Conservation (phyloP, 2,888 invertebrate genomes). For the Apamea sordens region DNA sequence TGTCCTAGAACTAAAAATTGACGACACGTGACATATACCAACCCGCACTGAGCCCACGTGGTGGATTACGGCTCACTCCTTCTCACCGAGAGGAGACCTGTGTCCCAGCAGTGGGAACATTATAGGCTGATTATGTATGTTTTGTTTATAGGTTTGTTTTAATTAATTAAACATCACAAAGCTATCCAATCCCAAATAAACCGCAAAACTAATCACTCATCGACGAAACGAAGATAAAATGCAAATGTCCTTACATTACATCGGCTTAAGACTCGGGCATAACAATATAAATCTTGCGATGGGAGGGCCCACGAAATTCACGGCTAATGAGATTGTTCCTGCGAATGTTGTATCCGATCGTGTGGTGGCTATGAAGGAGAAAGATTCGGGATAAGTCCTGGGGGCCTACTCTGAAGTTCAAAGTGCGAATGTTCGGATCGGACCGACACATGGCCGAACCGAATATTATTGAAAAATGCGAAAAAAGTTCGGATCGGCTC, state of each 20-base stretch:
- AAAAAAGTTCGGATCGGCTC: no score
- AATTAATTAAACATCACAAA: not conserved
- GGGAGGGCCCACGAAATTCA: slow-evolving; percentile 75
- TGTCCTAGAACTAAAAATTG: no score
- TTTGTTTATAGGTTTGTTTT: no score
- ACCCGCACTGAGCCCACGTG: no score
- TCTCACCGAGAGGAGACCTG: not conserved
- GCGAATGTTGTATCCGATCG: slow-evolving; percentile 67
- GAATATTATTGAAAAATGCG: no score
- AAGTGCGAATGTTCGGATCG: no score
- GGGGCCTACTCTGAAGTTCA: no score
- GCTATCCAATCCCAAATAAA: not conserved
- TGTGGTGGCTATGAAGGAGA: slow-evolving; percentile 33
- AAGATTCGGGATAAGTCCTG: slow-evolving; percentile 40
- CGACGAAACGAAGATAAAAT: slow-evolving; percentile 54
- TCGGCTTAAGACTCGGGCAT: slow-evolving; percentile 61
- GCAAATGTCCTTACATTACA: slow-evolving; percentile 58
- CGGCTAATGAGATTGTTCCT: slow-evolving; percentile 80
- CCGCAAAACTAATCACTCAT: slow-evolving; percentile 49
- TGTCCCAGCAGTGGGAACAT: not conserved
- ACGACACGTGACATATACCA: no score
- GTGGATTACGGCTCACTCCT: no score
- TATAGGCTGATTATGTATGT: not conserved
- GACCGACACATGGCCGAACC: no score
- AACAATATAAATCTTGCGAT: slow-evolving; percentile 72